Evolutionary conservation across 2,888 invertebrate genomes (phyloP), one percentile per base, ranked within the genome.

Genomic region (Drosophila mettleri): DNA sequence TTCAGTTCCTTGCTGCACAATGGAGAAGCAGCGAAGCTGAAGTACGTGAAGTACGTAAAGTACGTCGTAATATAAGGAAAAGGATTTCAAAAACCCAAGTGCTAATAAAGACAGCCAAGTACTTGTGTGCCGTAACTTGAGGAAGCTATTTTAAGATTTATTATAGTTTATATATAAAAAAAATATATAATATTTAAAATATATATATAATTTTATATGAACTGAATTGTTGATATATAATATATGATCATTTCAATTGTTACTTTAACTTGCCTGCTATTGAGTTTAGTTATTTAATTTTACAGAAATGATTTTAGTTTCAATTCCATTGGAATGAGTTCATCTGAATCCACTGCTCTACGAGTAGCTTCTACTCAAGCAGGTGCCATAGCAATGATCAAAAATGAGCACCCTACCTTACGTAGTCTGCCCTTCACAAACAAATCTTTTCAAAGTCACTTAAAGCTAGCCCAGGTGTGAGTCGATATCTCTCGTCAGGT

Each of bases 11-110:
- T 55, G 24, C 0, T 0, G 24, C 38, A 79, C 80, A 79, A 82
- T 72, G 58, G 38, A 12, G 38, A 64, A 65, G 67, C 63, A 84
- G 46, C 45, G 59, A 60, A 51, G 59, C 61, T 68, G 67, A 82
- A 79, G 61, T 66, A 55, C 68, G 60, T 69, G n/a, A n/a, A n/a
- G n/a, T n/a, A n/a, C n/a, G n/a, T n/a, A n/a, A 67, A 69, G 39
- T 54, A 57, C 78, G 68, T 68, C 61, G 66, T 55, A 66, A 60
- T 65, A 36, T 46, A 53, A 60, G 53, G 54, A 49, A 62, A 85
- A 71, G 66, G 59, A 46, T 68, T 68, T 20, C 29, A 45, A 20
- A 74, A 6, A 9, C 58, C 39, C 22, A 64, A 74, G 75, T 78
- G 74, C 79, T 64, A 74, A 78, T 78, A 78, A 78, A 45, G 58